Conservation (phyloP, 1,140 invertebrate species). For the Lethrus apterus region DNA sequence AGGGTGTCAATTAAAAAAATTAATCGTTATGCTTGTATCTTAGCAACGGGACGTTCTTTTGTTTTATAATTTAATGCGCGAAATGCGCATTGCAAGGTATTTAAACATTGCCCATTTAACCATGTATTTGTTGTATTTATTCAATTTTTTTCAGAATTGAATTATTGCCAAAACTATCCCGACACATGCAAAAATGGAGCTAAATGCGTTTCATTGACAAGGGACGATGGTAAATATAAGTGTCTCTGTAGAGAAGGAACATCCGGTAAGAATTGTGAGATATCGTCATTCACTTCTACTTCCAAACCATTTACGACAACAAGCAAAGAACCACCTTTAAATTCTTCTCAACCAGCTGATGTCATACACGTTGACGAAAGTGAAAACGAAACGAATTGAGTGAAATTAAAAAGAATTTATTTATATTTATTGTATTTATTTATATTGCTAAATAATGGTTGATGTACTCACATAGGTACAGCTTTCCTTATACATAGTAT, state of each 20-base stretch:
- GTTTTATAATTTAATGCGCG: too few relatives aligned
- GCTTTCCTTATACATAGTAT: too few relatives aligned
- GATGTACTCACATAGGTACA: too few relatives aligned
- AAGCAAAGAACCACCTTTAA: background rate
- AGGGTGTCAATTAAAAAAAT: too few relatives aligned
- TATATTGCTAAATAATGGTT: background rate
- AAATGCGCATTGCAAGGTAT: too few relatives aligned
- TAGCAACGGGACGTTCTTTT: too few relatives aligned
- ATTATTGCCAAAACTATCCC: slow-evolving; percentile 65
- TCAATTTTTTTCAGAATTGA: slow-evolving; percentile 52
- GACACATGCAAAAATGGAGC: slow-evolving; percentile 67
- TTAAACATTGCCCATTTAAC: background rate
- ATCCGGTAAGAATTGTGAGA: slow-evolving; percentile 53
- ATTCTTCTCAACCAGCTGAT: too few relatives aligned
- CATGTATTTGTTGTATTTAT: background rate
- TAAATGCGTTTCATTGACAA: slow-evolving; percentile 68
- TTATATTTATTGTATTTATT: slow-evolving; percentile 11
- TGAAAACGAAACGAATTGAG: background rate
- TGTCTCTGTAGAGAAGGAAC: slow-evolving; percentile 57
- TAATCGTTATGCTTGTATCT: too few relatives aligned
- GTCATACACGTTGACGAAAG: background rate
- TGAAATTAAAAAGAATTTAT: background rate
- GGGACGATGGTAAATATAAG: slow-evolving; percentile 65
- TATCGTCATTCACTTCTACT: slow-evolving; percentile 42
- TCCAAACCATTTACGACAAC: slow-evolving; percentile 18